Evolutionary conservation across 2,888 invertebrate species (phyloP), one percentile per base, ranked within the genome.

Genomic region (Drosophila nigritarsus): DNA sequence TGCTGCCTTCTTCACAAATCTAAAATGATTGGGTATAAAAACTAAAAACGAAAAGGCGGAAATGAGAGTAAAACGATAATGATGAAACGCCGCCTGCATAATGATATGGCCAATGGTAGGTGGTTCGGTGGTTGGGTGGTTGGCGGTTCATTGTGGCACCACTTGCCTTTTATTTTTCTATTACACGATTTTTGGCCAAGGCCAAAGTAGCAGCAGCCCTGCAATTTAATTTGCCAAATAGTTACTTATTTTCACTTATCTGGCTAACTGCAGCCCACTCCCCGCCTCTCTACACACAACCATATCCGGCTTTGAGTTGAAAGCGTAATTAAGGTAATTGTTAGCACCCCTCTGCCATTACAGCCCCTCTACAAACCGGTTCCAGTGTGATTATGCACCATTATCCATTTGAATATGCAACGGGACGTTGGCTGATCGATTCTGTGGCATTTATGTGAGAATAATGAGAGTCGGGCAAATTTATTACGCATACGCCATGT

Each of bases 1-100:
- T 4, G 45, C 8, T 15, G 15, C 8, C 8, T 45, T 45, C 45
- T 15, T 8, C 45, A 15, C 8, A 45, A 15, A 24, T 45, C 24
- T 4, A 24, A 24, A 24, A 15, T 45, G 1, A 8, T n/a, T 38
- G 55, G 29, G 38, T 13, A 55, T 29, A 69, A 38, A n/a, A 49
- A 48, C n/a, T 48, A 18, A 58, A 55, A 65, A 58, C 55, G 64
- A 20, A 71, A 80, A 81, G 70, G 20, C 83, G 89, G 88, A 85
- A 87, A 80, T 89, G 70, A 70, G 65, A 67, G 72, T 80, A 78
- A 78, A 87, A 85, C 75, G 84, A 85, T 85, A 89, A 85, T 83
- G 81, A 75, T 67, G 67, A 73, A 71, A 85, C 77, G 73, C 83
- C 67, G 80, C 67, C 74, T 75, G 86, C 85, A 85, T 85, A 89